These are phyloP conservation scores for Micropterix aruncella DNA, from an alignment of 2,888 invertebrate species.

Conservation along the genomic window DNA sequence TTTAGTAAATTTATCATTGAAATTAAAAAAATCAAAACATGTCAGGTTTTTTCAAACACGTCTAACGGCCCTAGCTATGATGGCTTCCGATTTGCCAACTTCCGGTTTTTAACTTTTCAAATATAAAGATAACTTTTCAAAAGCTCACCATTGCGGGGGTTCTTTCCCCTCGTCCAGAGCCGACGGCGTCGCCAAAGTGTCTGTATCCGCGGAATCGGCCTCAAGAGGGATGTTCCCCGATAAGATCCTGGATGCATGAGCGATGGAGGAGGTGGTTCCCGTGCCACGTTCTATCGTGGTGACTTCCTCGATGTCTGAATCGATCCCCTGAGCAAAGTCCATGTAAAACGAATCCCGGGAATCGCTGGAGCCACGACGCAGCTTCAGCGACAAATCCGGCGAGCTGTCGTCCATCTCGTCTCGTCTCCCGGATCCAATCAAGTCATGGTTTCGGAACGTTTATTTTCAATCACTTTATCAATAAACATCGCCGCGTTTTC, in stretches of 20 bases:
- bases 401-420: conserved; percentile 56
- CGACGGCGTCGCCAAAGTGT: conserved; percentile 35
- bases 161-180: conserved; percentile 36
- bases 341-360: conserved; percentile 81
- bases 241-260: conserved; percentile 20
- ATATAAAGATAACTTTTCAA: not conserved
- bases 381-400: conserved; percentile 72
- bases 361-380: conserved; percentile 74
- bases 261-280: conserved; percentile 11
- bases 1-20: too few relatives aligned
- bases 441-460: too few relatives aligned
- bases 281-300: conserved; percentile 48
- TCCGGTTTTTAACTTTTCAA: too few relatives aligned
- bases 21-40: too few relatives aligned
- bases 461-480: too few relatives aligned
- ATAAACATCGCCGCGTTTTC: too few relatives aligned
- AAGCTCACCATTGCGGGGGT: conserved; percentile 29
- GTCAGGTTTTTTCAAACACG: too few relatives aligned
- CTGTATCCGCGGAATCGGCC: conserved; percentile 30
- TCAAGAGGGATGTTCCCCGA: conserved; percentile 35
- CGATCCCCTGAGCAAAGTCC: conserved; percentile 84
- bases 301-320: conserved; percentile 80
- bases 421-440: too few relatives aligned
- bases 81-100: too few relatives aligned
- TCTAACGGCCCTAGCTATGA: too few relatives aligned